Conservation (phyloP, 2,113 vertebrate species). For the Tupaia chinensis region DNA sequence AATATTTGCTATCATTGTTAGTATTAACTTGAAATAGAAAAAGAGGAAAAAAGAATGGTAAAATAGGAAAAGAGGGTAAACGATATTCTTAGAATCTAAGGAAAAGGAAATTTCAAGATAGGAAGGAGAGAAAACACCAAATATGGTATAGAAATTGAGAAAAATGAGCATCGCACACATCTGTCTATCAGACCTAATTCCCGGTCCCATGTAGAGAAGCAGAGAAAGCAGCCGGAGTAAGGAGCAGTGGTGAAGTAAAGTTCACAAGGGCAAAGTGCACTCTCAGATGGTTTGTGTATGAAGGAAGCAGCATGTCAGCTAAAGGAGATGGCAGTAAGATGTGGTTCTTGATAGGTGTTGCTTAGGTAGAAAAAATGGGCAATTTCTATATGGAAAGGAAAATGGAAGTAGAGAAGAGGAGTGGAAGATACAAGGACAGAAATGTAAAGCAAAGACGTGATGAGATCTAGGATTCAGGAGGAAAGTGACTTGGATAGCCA, state of each 20-base stretch:
- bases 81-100: neutral
- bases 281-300: neutral
- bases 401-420: neutral
- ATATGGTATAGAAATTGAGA: neutral
- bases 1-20: neutral
- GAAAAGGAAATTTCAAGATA: neutral
- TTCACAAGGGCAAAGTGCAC: neutral
- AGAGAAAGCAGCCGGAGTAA: neutral
- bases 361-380: neutral
- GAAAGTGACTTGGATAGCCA: neutral
- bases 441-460: neutral
- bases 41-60: neutral
- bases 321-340: neutral
- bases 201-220: neutral
- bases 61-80: neutral
- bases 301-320: neutral
- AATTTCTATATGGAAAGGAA: neutral
- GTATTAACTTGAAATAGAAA: slow-evolving; percentile 3
- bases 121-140: neutral
- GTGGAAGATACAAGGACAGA: neutral
- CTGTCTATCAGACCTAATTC: neutral
- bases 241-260: neutral
- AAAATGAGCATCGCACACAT: neutral
- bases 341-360: neutral
- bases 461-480: neutral